These are phyloP conservation scores for Chloroclysta siterata DNA, from an alignment of 2,888 invertebrate species.

Conservation along the genomic window DNA sequence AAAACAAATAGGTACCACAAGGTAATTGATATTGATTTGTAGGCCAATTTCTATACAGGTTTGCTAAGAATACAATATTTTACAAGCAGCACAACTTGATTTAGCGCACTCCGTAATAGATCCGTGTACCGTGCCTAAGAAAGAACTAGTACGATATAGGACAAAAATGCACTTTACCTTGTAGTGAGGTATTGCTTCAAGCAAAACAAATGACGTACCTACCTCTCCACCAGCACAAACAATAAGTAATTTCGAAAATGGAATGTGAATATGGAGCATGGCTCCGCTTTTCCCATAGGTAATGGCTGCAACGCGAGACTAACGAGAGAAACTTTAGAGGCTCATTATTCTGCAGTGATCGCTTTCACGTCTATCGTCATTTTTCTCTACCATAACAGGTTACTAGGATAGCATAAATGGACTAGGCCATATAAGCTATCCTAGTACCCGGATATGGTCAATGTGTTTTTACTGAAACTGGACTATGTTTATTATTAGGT, in stretches of 20 bases:
- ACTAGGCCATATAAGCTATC: conserved; percentile 48
- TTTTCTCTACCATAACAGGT: conserved; percentile 34
- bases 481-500: neutral
- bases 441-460: neutral
- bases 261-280: conserved; percentile 51
- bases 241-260: conserved; percentile 66
- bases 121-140: neutral
- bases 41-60: too few relatives aligned
- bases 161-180: conserved; percentile 33
- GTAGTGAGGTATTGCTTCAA: conserved; percentile 5
- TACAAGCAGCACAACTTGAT: too few relatives aligned
- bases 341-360: conserved; percentile 60
- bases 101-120: too few relatives aligned
- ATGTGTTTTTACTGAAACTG: too few relatives aligned
- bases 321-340: conserved; percentile 63
- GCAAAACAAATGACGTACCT: conserved; percentile 15
- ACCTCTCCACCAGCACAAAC: conserved; percentile 47
- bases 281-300: conserved; percentile 57
- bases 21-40: too few relatives aligned
- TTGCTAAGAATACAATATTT: too few relatives aligned
- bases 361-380: conserved; percentile 48
- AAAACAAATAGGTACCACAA: too few relatives aligned
- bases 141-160: neutral
- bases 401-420: too few relatives aligned
- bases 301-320: conserved; percentile 64